These are phyloP conservation scores for Megathymus violae DNA, from an alignment of 1,140 invertebrate species.

Conservation along the genomic window DNA sequence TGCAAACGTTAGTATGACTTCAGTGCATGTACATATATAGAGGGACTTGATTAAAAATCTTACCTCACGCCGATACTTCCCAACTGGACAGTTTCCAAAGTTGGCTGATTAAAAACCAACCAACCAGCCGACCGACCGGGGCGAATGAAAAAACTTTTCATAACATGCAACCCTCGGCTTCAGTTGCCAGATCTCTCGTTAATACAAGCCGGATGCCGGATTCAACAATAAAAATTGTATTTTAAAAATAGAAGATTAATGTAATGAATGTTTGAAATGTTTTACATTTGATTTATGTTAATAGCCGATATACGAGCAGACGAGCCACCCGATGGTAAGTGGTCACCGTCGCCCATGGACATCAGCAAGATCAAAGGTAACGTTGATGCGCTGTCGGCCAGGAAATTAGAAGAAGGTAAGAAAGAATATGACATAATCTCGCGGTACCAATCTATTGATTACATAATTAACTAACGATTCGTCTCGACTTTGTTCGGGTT, in stretches of 20 bases:
- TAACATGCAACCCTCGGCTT: slow-evolving; percentile 39
- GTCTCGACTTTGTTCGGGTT: too few species aligned
- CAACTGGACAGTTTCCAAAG: slow-evolving; percentile 62
- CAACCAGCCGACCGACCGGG: slow-evolving; percentile 15
- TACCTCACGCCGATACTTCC: slow-evolving; percentile 41
- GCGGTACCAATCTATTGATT: too few species aligned
- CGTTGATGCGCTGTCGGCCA: too few species aligned
- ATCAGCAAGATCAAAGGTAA: too few species aligned
- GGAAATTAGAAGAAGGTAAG: too few species aligned
- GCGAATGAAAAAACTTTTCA: slow-evolving; percentile 48
- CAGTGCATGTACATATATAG: slow-evolving; percentile 38
- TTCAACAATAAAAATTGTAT: slow-evolving; percentile 16
- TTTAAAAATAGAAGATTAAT: slow-evolving; percentile 14
- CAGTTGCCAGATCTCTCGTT: slow-evolving; percentile 42
- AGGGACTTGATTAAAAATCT: slow-evolving; percentile 61
- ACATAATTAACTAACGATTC: too few species aligned
- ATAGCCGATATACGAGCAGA: too few species aligned
- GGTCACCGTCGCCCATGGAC: too few species aligned
- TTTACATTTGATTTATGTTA: too few species aligned
- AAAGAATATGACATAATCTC: too few species aligned
- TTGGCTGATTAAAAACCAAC: slow-evolving; percentile 67
- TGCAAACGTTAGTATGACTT: slow-evolving; percentile 6
- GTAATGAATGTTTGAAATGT: too few species aligned
- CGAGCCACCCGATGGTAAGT: too few species aligned
- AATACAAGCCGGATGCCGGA: slow-evolving; percentile 23